These are phyloP conservation scores for Peribatodes rhomboidaria DNA, from an alignment of 2,888 invertebrate species.

Conservation along the genomic window DNA sequence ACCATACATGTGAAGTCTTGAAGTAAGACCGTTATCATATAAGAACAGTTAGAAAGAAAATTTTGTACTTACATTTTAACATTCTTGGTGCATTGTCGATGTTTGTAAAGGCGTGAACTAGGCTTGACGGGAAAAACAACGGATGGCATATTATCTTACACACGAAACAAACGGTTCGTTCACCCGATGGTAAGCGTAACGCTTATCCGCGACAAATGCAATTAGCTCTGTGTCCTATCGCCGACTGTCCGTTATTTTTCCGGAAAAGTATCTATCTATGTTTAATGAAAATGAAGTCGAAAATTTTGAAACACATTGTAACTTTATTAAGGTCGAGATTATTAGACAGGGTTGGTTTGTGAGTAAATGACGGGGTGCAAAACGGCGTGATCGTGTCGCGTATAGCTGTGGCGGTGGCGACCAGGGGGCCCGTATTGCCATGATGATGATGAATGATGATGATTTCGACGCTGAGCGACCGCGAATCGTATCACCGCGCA, in stretches of 20 bases:
- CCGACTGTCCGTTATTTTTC: constrained; percentile 6
- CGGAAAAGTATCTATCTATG: neutral
- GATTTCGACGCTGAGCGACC: too few species aligned
- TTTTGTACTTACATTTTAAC: neutral
- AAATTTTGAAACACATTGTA: too few species aligned
- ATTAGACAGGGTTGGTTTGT: neutral
- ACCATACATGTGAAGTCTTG: neutral
- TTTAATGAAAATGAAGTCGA: neutral
- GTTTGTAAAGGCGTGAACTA: constrained; percentile 17
- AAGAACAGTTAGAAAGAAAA: neutral
- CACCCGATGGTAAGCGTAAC: constrained; percentile 17
- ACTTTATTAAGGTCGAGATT: neutral
- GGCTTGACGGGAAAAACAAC: constrained; percentile 12
- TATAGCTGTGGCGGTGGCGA: neutral
- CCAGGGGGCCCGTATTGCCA: too few species aligned
- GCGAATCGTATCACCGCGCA: too few species aligned
- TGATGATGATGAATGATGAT: too few species aligned
- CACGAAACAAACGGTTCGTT: constrained; percentile 9
- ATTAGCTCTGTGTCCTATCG: neutral
- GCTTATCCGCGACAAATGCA: constrained; percentile 11
- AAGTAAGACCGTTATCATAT: neutral
- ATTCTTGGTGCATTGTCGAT: constrained; percentile 32
- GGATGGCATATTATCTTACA: constrained; percentile 1
- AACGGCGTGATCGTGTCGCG: neutral
- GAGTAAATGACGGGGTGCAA: neutral